Base-by-base conservation (phyloP, 2,888 invertebrate genomes). In the Rhabditoides inermis region DNA sequence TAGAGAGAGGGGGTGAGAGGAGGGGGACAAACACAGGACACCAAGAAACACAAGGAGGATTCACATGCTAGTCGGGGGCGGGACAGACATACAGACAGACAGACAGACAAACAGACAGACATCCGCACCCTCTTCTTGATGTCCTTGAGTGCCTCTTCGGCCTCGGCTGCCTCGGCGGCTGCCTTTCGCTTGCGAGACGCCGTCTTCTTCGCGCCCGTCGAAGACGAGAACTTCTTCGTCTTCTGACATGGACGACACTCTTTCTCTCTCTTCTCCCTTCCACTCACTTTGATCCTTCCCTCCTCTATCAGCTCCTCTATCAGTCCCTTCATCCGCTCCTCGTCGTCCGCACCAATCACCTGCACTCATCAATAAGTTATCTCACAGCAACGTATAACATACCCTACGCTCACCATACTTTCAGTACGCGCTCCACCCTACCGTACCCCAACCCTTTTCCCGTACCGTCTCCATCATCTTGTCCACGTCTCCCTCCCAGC, bases 401-500 rank as follows among this genome's bases (percentile, higher is more conserved):
- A n/a, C n/a, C n/a, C n/a, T n/a, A n/a, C n/a, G n/a, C n/a, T n/a
- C n/a, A n/a, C n/a, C n/a, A n/a, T n/a, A n/a, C n/a, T n/a, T n/a
- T n/a, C n/a, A n/a, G n/a, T n/a, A n/a, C n/a, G n/a, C n/a, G n/a
- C n/a, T n/a, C n/a, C n/a, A n/a, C n/a, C n/a, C n/a, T n/a, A n/a
- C n/a, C n/a, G n/a, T 10, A 32, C 32, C 7, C 7, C 32, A 32
- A 32, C 32, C 32, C 7, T 7, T 32, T 39, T 6, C 60, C 23
- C 69, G 63, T 35, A 41, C 72, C 63, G 12, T 59, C 60, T 56
- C 76, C 45, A 77, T 62, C 23, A 75, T 72, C 45, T 64, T 68
- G 28, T 78, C 65, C 44, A 80, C 72, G 44, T 73, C 59, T 12
- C 81, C 81, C 49, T 78, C 71, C 57, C 61, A 72, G 36, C 77